Evolutionary conservation across 1,140 invertebrate species (phyloP).

Genomic region (Apis dorsata): DNA sequence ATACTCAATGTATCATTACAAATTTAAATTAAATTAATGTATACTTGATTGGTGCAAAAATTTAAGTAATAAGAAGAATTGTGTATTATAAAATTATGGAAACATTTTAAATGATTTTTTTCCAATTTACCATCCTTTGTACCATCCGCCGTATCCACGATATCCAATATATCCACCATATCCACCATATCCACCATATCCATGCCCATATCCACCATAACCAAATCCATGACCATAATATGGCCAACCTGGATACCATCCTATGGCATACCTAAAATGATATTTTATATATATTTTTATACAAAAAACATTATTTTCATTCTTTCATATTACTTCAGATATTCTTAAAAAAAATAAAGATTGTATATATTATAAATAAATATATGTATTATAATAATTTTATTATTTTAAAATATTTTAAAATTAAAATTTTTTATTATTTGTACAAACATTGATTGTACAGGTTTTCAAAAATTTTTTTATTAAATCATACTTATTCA

Average conservation of each 20-base stretch:
- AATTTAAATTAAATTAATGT: neutral
- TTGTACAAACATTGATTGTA: no score
- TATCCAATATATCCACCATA: neutral
- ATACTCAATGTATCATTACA: neutral
- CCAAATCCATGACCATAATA: slow-evolving; percentile 13
- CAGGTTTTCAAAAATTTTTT: no score
- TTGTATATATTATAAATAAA: no score
- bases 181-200: slow-evolving; percentile 23
- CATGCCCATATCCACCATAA: slow-evolving; percentile 23
- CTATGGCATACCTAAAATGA: slow-evolving; percentile 42
- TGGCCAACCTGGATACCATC: slow-evolving; percentile 29
- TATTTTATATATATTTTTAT: neutral
- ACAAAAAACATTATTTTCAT: no score
- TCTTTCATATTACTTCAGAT: neutral
- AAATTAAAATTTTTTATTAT: no score
- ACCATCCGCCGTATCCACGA: slow-evolving; percentile 61
- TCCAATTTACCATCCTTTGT: slow-evolving; percentile 67
- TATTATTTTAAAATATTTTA: no score
- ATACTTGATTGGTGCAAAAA: slow-evolving; percentile 16
- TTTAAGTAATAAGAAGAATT: neutral
- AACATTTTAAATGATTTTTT: neutral
- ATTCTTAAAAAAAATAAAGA: neutral
- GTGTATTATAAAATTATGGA: slow-evolving; percentile 4
- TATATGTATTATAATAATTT: no score
- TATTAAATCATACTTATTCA: no score